Evolutionary conservation across 2,113 vertebrate species (phyloP).

Genomic region (Chloropsis cyanopogon): DNA sequence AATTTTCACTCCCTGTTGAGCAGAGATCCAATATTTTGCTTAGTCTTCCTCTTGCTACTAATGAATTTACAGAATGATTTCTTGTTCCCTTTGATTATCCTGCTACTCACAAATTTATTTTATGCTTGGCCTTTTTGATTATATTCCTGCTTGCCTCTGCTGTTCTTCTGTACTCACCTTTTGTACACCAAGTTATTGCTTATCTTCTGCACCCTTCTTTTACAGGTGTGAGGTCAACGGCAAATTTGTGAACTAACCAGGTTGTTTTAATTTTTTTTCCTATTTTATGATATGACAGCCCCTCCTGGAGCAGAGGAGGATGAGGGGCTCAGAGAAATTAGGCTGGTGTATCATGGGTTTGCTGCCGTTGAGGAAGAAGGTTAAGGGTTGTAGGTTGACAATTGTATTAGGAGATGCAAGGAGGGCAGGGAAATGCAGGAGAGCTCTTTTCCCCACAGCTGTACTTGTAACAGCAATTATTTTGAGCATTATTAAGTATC

Average conservation of each 20-base stretch:
- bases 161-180: background rate
- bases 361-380: background rate
- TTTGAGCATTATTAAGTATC: background rate
- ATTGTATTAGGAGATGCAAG: background rate
- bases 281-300: background rate
- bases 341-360: background rate
- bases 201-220: background rate
- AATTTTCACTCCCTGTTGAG: background rate
- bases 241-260: background rate
- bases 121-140: background rate
- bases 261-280: background rate
- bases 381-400: background rate
- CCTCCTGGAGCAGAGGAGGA: background rate
- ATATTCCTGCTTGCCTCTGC: background rate
- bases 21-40: constrained; percentile 25
- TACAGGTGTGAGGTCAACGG: background rate
- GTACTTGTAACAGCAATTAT: background rate
- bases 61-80: constrained; percentile 38
- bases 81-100: constrained; percentile 24
- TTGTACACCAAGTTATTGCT: background rate
- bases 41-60: constrained; percentile 17
- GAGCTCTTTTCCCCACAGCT: background rate
- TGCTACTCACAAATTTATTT: background rate
- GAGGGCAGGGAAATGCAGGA: background rate
- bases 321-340: background rate